Conservation (phyloP, 2,888 invertebrate species). For the Ectemnius cavifrons region DNA sequence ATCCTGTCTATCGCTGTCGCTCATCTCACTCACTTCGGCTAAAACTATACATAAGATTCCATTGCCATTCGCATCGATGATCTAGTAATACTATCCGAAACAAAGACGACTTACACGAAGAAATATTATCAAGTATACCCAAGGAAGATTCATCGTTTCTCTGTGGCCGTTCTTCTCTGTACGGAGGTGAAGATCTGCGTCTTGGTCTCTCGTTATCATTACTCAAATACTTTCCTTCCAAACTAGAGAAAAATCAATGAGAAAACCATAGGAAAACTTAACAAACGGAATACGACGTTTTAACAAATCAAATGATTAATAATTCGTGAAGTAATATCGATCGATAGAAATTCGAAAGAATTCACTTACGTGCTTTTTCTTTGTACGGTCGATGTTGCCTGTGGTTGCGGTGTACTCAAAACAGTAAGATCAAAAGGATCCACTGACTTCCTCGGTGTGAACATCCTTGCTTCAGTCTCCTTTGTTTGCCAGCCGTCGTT, state of each 20-base stretch:
- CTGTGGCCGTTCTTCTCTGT: slow-evolving; percentile 17
- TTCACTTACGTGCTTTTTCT: slow-evolving; percentile 68
- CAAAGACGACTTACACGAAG: slow-evolving; percentile 59
- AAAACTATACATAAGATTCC: slow-evolving; percentile 56
- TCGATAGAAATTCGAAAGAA: background rate
- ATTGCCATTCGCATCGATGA: background rate
- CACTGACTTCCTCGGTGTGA: slow-evolving; percentile 45
- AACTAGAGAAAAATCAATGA: slow-evolving; percentile 18
- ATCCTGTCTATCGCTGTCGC: slow-evolving; percentile 43
- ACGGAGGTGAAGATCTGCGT: slow-evolving; percentile 19
- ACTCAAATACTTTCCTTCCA: slow-evolving; percentile 19
- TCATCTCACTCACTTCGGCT: slow-evolving; percentile 51
- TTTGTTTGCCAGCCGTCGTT: background rate
- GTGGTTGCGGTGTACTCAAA: slow-evolving; percentile 75
- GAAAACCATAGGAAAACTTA: background rate
- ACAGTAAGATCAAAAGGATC: slow-evolving; percentile 68
- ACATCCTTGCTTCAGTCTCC: slow-evolving; percentile 35
- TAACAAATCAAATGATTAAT: too few species aligned
- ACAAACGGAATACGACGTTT: background rate
- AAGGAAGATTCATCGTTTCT: slow-evolving; percentile 63
- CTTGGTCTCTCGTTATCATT: background rate
- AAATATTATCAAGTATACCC: slow-evolving; percentile 69
- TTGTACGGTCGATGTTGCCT: slow-evolving; percentile 77
- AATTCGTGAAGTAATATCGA: too few species aligned
- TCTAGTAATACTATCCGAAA: background rate